Percentiles rank a stretch among this genome's conserved stretches.
phyloP scores from a whole-genome alignment of 2,113 vertebrate species.

The Thoracochromis brauschi region DNA sequence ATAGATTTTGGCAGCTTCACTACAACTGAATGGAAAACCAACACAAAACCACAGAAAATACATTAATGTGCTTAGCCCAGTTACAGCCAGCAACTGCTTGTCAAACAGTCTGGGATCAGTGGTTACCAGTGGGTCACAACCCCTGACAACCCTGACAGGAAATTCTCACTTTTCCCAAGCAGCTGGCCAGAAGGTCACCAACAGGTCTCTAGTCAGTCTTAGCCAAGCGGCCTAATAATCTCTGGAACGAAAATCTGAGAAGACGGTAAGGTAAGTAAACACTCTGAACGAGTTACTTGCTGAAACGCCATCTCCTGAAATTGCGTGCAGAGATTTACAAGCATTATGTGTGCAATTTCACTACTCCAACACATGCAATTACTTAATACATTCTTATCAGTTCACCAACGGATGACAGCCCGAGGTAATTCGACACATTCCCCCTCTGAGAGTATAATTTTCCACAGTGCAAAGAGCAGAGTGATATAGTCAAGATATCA shows the following conservation, averaged over 20 bases:
- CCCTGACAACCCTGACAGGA: background rate
- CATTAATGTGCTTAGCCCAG: background rate
- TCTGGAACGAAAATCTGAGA: background rate
- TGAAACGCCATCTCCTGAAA: background rate
- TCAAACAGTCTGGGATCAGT: background rate
- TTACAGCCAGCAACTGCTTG: background rate
- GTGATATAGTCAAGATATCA: conserved; percentile 15
- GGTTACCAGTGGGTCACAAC: background rate
- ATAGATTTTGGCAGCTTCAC: background rate
- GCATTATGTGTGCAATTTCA: background rate
- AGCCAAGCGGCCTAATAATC: background rate
- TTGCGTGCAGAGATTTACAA: background rate
- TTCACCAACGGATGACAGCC: conserved; percentile 9
- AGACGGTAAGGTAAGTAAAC: background rate
- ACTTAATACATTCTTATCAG: conserved; percentile 23
- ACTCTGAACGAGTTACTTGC: background rate
- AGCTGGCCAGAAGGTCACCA: background rate
- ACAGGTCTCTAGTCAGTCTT: background rate
- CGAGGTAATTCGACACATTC: conserved; percentile 25
- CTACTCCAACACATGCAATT: background rate
- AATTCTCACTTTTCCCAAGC: background rate
- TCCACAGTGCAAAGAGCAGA: conserved; percentile 18
- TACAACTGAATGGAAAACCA: background rate
- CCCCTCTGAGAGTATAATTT: conserved; percentile 23
- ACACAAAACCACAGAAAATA: background rate